A percentile compares a stretch with the other conserved stretches of the same genome.
phyloP scores from a whole-genome alignment of 2,888 invertebrate species.

The Griposia aprilina region DNA sequence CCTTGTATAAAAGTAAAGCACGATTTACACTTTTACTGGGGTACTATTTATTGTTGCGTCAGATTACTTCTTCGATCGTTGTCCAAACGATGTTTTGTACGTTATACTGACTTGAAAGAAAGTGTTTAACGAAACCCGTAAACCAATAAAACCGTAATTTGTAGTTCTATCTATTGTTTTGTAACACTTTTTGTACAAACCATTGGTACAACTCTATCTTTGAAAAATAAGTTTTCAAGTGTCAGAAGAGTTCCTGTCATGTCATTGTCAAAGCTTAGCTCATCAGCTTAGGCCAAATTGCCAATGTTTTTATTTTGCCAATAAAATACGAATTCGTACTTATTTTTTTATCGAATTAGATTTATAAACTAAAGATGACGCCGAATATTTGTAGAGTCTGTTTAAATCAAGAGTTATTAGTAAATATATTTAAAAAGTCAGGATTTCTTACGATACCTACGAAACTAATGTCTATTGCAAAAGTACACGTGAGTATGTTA shows the following conservation, averaged over 20 bases:
- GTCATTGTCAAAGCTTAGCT: conserved; percentile 8
- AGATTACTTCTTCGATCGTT: background rate
- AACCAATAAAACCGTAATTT: background rate
- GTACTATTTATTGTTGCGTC: background rate
- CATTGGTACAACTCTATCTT: background rate
- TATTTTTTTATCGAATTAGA: background rate
- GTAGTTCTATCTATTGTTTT: background rate
- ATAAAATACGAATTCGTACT: background rate
- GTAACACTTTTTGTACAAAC: background rate
- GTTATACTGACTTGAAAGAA: background rate
- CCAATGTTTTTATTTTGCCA: conserved; percentile 25
- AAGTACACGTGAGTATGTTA: conserved; percentile 78
- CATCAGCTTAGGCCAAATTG: conserved; percentile 20
- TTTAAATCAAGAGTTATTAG: conserved; percentile 71
- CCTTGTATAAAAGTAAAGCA: too few relatives aligned
- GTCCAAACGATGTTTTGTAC: background rate
- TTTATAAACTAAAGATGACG: conserved; percentile 41
- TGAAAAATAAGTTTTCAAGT: background rate
- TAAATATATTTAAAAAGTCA: conserved; percentile 76
- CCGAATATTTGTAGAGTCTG: conserved; percentile 79
- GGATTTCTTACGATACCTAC: conserved; percentile 74
- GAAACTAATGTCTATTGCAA: conserved; percentile 80
- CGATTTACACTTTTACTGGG: background rate
- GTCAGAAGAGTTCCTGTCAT: background rate
- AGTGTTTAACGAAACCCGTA: background rate